A percentile compares a stretch with the other conserved stretches of the same genome.
These are phyloP conservation scores for Saturnia japonica DNA, from an alignment of 2,888 invertebrate genomes.

Conservation along the genomic window DNA sequence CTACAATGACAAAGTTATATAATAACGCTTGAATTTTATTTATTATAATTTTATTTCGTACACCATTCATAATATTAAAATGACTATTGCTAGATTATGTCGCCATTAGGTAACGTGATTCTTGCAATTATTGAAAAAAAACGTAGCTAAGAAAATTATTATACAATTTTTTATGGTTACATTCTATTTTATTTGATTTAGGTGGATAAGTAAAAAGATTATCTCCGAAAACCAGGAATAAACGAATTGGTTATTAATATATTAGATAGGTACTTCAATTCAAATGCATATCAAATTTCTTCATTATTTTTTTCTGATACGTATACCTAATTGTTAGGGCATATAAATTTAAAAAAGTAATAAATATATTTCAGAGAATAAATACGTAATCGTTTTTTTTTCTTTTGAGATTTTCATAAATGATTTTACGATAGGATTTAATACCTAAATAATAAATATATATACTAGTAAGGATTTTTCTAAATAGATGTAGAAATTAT, in stretches of 20 bases:
- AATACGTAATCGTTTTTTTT: background rate
- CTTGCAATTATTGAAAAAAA: background rate
- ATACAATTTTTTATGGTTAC: background rate
- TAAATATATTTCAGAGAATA: background rate
- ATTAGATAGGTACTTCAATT: background rate
- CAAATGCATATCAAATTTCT: background rate
- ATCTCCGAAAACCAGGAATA: background rate
- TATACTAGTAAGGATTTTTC: background rate
- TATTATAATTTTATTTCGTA: background rate
- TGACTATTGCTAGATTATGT: background rate
- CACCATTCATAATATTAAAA: background rate
- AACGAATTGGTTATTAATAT: background rate
- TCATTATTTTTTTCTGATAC: background rate
- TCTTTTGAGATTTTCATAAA: background rate
- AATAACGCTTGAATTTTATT: background rate
- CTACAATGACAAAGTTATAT: background rate
- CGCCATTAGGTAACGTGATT: too few relatives aligned
- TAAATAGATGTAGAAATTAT: background rate
- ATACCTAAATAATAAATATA: background rate
- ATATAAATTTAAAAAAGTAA: background rate
- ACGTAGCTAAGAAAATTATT: background rate
- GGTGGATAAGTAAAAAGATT: background rate
- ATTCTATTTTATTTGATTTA: background rate
- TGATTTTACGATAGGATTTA: background rate
- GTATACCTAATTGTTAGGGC: background rate